phyloP scores from a whole-genome alignment of 2,113 vertebrate genomes.

The Vulpes ferrilata region DNA sequence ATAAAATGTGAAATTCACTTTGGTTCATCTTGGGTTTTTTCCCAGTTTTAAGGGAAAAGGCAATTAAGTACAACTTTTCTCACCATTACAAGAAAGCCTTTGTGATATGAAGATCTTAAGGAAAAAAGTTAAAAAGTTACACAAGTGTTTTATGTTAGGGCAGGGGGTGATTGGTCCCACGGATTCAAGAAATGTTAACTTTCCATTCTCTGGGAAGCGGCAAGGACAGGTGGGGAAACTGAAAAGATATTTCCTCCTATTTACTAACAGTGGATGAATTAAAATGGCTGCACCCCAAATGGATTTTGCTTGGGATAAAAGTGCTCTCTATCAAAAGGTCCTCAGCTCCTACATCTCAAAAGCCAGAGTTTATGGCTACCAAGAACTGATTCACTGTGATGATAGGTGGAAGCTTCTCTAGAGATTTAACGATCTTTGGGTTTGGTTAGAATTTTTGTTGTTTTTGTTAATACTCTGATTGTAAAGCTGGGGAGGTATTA shows the following conservation, averaged over 20 bases:
- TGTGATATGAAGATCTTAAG: background rate
- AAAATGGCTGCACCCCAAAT: background rate
- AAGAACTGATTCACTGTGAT: background rate
- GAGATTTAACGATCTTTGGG: background rate
- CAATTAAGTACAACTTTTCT: background rate
- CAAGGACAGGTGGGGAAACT: background rate
- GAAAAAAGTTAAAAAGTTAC: background rate
- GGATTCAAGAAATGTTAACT: background rate
- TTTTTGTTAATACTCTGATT: background rate
- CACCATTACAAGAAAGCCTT: background rate
- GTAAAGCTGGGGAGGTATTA: background rate
- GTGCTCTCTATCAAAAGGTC: background rate
- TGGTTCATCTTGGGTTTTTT: conserved; percentile 1
- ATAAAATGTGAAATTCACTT: conserved; percentile 11
- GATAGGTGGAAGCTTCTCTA: background rate
- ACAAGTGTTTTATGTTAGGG: conserved; percentile 16
- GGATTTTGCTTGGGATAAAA: background rate
- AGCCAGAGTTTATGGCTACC: background rate
- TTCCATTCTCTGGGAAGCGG: background rate
- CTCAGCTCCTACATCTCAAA: background rate
- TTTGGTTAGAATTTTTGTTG: background rate
- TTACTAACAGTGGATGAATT: background rate
- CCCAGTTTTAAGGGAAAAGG: background rate
- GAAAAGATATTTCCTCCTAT: background rate
- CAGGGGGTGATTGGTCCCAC: background rate